These are phyloP conservation scores for Trypoxylus dichotomus DNA, from an alignment of 1,140 invertebrate species.

Conservation along the genomic window DNA sequence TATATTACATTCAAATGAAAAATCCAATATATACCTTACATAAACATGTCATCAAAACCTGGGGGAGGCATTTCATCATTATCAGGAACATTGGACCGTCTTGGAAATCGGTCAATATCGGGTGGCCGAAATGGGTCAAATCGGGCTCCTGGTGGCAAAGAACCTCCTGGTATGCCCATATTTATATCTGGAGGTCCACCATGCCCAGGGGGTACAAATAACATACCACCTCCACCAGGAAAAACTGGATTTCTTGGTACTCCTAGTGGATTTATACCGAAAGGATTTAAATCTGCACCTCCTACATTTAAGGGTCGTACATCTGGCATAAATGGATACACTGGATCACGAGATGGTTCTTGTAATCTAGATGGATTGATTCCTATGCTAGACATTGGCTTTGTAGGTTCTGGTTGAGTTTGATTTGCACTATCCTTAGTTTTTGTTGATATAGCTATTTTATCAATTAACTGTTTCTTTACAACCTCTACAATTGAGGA, in stretches of 20 bases:
- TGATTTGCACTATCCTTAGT: slow-evolving; percentile 41
- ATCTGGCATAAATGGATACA: background rate
- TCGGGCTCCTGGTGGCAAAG: slow-evolving; percentile 73
- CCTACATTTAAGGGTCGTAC: slow-evolving; percentile 60
- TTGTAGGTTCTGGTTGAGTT: slow-evolving; percentile 32
- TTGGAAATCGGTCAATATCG: slow-evolving; percentile 51
- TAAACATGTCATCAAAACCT: slow-evolving; percentile 74
- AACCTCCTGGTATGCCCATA: slow-evolving; percentile 54
- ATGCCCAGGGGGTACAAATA: slow-evolving; percentile 65
- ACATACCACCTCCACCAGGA: slow-evolving; percentile 62
- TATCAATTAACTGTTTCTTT: slow-evolving; percentile 58
- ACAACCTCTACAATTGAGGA: slow-evolving; percentile 57
- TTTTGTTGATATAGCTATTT: slow-evolving; percentile 50
- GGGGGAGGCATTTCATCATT: slow-evolving; percentile 77
- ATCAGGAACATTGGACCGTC: slow-evolving; percentile 59
- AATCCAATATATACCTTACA: slow-evolving; percentile 55
- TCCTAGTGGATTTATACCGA: slow-evolving; percentile 55
- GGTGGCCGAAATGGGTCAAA: slow-evolving; percentile 82
- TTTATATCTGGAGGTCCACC: slow-evolving; percentile 33
- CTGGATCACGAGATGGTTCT: slow-evolving; percentile 24
- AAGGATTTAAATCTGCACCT: slow-evolving; percentile 73
- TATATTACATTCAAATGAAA: background rate
- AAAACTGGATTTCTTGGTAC: slow-evolving; percentile 34
- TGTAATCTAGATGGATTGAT: background rate
- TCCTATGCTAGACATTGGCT: background rate